Base-by-base conservation (phyloP, 1,140 invertebrate species). In the Neoseiulus cucumeris region DNA sequence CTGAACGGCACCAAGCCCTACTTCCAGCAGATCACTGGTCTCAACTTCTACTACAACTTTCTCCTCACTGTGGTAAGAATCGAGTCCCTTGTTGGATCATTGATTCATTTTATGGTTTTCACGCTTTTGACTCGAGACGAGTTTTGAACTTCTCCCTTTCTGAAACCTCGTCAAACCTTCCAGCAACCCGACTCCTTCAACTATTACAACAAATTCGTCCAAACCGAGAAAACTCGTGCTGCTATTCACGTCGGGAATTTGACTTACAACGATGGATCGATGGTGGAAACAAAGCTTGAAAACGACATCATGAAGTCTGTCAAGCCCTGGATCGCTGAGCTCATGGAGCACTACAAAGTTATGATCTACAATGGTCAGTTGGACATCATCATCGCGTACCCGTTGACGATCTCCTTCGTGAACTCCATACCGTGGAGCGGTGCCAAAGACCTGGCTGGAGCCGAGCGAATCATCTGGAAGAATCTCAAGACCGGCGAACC, bases 231-330 rank as follows among this genome's bases (percentile, higher is more conserved):
- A 44, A 80, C 85, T 0, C 79, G 88, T 12, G 79, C 77, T 67
- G 81, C 84, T 0, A 84, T 92, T 64, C 89, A 92, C 74, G 87
- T 92, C 2, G 89, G 89, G 4, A 84, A 87, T 67, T 73, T 80
- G 22, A 78, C 83, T 0, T 90, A 85, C 73, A 77, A 86, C 70
- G 74, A 74, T 68, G 68, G 68, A 1, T 9, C 28, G 18, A 20
- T 33, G 71, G 86, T 88, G 1, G 83, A 87, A 70, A 70, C 77
- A 17, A 78, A 85, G 73, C 73, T 93, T 6, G 80, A 83, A 64
- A 73, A 78, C 28, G 91, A 94, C 77, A 79, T 93, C 0, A 87
- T 91, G 83, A 80, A 89, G 70, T 87, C 85, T 0, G 82, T 89
- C 25, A 84, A 85, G 44, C 82, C 82, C 1, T 84, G 83, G 81